Conservation (phyloP, 2,113 vertebrate species). For the Nothoprocta perdicaria region DNA sequence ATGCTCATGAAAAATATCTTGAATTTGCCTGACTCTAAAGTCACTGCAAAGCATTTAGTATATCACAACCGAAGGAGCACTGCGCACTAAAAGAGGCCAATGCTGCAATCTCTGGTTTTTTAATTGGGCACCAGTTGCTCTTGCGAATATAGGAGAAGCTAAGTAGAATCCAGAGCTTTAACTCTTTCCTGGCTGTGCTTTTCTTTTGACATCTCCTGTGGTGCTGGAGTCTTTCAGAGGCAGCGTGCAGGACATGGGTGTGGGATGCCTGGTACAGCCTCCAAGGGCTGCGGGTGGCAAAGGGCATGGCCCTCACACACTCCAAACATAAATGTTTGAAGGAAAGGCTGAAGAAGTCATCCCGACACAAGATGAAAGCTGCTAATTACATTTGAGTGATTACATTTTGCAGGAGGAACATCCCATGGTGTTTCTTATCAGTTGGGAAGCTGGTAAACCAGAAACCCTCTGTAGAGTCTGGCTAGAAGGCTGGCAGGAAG, state of each 20-base stretch:
- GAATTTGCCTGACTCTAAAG: neutral
- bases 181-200: neutral
- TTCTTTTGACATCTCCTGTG: neutral
- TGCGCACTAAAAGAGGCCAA: neutral
- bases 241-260: neutral
- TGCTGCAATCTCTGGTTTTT: neutral
- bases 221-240: neutral
- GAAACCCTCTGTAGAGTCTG: neutral
- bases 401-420: neutral
- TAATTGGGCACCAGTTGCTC: neutral
- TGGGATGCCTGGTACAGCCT: neutral
- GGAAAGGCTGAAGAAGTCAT: neutral
- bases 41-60: neutral
- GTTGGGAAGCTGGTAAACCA: neutral
- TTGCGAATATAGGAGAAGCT: neutral
- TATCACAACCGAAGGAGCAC: neutral
- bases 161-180: neutral
- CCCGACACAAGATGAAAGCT: neutral
- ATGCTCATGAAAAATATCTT: neutral
- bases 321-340: neutral
- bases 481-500: neutral
- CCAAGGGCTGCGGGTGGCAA: neutral
- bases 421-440: neutral
- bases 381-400: neutral
- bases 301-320: neutral